phyloP scores from a whole-genome alignment of 2,888 invertebrate genomes.

The Erebia ligea region DNA sequence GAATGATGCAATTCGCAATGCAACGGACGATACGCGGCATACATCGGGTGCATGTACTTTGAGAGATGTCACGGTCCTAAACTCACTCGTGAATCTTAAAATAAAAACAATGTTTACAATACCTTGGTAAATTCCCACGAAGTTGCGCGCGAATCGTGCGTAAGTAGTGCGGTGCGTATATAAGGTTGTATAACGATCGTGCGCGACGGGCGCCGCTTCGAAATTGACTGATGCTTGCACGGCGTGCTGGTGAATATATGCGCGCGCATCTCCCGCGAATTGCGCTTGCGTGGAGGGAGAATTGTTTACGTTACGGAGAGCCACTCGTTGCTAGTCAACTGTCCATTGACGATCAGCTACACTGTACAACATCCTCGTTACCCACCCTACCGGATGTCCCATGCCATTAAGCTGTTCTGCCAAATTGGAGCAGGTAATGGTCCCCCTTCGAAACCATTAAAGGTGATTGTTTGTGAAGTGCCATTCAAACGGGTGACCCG shows the following conservation, averaged over 20 bases:
- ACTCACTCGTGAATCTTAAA: conserved; percentile 21
- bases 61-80: conserved; percentile 28
- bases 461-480: conserved; percentile 36
- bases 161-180: conserved; percentile 36
- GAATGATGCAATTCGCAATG: conserved; percentile 49
- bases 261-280: conserved; percentile 68
- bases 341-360: conserved; percentile 38
- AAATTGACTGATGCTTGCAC: conserved; percentile 72
- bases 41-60: conserved; percentile 32
- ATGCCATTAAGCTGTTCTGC: conserved; percentile 43
- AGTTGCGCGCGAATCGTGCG: conserved; percentile 47
- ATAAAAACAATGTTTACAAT: conserved; percentile 41
- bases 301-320: conserved; percentile 41
- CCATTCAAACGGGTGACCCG: not conserved
- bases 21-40: conserved; percentile 39
- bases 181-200: conserved; percentile 49
- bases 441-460: conserved; percentile 31
- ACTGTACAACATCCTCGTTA: conserved; percentile 29
- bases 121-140: conserved; percentile 46
- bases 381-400: conserved; percentile 44
- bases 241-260: conserved; percentile 70
- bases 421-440: conserved; percentile 43
- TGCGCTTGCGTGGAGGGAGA: conserved; percentile 74
- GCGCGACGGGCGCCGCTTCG: conserved; percentile 50
- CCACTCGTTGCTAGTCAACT: conserved; percentile 34